Evolutionary conservation across 2,113 vertebrate genomes (phyloP), one percentile per base, ranked within the genome.

Genomic region (Toxotes jaculatrix): DNA sequence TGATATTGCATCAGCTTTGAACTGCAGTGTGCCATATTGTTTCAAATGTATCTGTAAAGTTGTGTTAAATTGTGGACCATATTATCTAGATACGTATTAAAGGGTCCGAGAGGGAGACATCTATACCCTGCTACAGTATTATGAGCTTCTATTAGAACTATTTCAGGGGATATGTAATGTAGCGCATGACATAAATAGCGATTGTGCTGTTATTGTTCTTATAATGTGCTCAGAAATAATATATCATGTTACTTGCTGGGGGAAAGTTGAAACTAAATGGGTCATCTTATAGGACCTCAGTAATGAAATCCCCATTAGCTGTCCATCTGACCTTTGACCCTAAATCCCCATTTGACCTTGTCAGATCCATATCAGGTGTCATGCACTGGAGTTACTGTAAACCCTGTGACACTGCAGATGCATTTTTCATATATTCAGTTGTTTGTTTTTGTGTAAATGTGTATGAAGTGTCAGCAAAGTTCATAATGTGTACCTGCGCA

Each of bases 281-380:
- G 53, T 82, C 31, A 79, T 60, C 38, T 70, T 36, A 36, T 64
- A 47, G 34, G 77, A 59, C 53, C 38, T 27, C 17, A 75, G 80
- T 79, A 82, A 85, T 64, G 0, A 61, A 84, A 84, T 57, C 74
- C n/a, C 23, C 47, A 74, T 56, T 16, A 17, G 62, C 77, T 63
- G 16, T 56, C 23, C 21, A 4, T n/a, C 40, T 84, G 73, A 88
- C 82, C 86, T 89, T 79, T 89, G 77, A 87, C 82, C 76, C 40
- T 3, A n/a, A 17, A 63, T 68, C 38, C 12, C 65, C 5, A 16
- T 62, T 74, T 84, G 77, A 82, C 81, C 75, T 71, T 79, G 49
- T 21, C 4, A 0, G 43, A 40, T 67, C 23, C 62, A 74, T 74
- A 78, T 66, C 59, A 43, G 73, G 16, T 73, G 56, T 80, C 69